Evolutionary conservation across 2,888 invertebrate genomes (phyloP), one percentile per base, ranked within the genome.

Genomic region (Stenchaetothrips biformis): DNA sequence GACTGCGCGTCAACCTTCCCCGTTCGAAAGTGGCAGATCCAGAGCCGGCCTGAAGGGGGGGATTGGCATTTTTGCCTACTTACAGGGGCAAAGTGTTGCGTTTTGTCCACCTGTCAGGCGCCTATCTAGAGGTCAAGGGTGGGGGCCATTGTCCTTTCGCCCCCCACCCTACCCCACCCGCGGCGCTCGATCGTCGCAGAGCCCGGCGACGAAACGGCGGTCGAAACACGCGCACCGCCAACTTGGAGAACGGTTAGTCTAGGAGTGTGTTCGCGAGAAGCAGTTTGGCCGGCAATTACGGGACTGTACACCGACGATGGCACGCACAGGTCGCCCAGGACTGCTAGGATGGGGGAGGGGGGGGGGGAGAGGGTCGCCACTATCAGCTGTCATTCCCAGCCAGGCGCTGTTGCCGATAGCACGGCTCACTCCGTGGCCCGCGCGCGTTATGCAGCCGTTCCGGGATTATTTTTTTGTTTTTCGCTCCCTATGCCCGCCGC

Each of bases 351-450:
- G 37, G 37, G 4, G 4, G 4, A 4, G 37, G 37, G 37, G 37
- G 37, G 37, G 37, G 37, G 37, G 37, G 37, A n/a, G n/a, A n/a
- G n/a, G 13, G 53, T 18, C 7, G 62, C n/a, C 21, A 8, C 67
- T 74, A 74, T 74, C 67, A 74, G 67, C 67, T 74, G 67, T 74
- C 67, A 74, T 11, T 25, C 21, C 67, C 25, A 25, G 67, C 25
- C 67, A 74, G 67, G 67, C 67, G 67, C 67, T 74, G 67, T 21
- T 25, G 67, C 67, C 25, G 67, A 74, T 74, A 74, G 25, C 67
- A 7, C 67, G 4, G 11, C 9, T 25, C 67, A 25, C 67, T 74
- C 59, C 59, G 16, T 59, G 59, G 59, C 59, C 59, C 13, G 16
- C 67, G 21, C 67, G 67, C 25, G 67, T 74, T 74, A 74, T 74